Percentiles rank a stretch among this genome's conserved stretches.
Conservation (phyloP, 2,797 vertebrate species). For the Philypnodon macrostomus region DNA sequence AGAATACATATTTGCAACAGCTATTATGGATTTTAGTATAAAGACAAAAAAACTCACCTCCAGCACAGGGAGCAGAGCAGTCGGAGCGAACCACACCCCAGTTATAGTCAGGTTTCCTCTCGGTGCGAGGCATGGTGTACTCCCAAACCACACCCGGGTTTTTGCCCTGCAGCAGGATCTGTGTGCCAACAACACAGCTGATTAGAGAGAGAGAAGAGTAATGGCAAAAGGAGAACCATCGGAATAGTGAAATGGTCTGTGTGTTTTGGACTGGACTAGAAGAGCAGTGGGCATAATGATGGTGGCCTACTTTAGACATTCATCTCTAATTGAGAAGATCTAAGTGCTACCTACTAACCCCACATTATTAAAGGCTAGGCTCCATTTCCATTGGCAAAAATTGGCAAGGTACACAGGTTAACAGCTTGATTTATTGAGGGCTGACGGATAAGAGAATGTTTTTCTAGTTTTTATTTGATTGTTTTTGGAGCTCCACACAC, state of each 20-base stretch:
- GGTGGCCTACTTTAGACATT: conserved; percentile 15
- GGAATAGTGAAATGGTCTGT: conserved; percentile 2
- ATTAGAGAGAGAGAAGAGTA: conserved; percentile 27
- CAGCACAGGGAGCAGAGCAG: conserved; percentile 88
- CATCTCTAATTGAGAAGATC: conserved; percentile 21
- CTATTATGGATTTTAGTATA: too few relatives aligned
- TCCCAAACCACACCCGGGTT: conserved; percentile 93
- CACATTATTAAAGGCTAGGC: conserved; percentile 15
- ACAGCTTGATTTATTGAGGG: conserved; percentile 29
- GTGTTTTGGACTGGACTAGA: not conserved
- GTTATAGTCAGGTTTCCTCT: conserved; percentile 79
- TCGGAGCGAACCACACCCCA: conserved; percentile 87
- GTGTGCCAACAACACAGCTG: conserved; percentile 14
- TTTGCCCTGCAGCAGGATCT: conserved; percentile 94
- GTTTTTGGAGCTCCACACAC: conserved; percentile 1
- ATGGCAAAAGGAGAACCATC: conserved; percentile 1
- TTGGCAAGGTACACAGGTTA: conserved; percentile 23
- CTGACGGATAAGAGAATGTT: conserved; percentile 22
- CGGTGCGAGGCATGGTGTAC: conserved; percentile 84
- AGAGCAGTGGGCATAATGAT: conserved; percentile 13
- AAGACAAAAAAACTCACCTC: too few relatives aligned
- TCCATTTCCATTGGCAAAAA: conserved; percentile 21
- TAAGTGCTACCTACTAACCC: conserved; percentile 15
- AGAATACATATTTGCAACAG: too few relatives aligned
- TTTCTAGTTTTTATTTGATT: conserved; percentile 29